phyloP scores from a whole-genome alignment of 2,113 vertebrate species.

The Myxocyprinus asiaticus region DNA sequence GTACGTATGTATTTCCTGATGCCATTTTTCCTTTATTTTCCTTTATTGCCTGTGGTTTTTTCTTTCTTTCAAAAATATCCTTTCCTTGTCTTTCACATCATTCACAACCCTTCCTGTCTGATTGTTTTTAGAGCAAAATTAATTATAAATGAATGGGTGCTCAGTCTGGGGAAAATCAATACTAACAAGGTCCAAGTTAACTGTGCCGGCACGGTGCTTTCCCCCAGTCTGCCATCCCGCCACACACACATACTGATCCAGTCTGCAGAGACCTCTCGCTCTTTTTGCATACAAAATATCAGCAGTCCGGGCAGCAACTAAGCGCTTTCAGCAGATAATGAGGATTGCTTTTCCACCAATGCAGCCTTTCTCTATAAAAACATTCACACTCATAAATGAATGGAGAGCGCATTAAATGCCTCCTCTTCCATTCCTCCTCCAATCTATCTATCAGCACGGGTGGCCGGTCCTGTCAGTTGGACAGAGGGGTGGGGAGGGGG shows the following conservation, averaged over 20 bases:
- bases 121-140: conserved; percentile 58
- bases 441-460: conserved; percentile 56
- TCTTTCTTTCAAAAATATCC: not conserved
- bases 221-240: conserved; percentile 23
- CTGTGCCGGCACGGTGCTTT: conserved; percentile 50
- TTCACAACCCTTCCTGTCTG: conserved; percentile 45
- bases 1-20: not conserved
- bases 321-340: conserved; percentile 25
- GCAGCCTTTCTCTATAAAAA: conserved; percentile 18
- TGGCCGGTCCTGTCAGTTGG: conserved; percentile 64
- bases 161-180: conserved; percentile 70
- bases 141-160: conserved; percentile 73
- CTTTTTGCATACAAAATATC: conserved; percentile 28
- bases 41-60: not conserved
- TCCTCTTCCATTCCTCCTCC: conserved; percentile 44
- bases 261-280: not conserved
- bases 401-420: conserved; percentile 30
- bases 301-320: not conserved
- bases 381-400: conserved; percentile 41
- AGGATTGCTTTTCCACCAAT: conserved; percentile 29
- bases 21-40: not conserved
- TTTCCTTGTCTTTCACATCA: conserved; percentile 34
- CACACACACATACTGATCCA: not conserved
- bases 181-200: conserved; percentile 71
- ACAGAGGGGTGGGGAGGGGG: conserved; percentile 62